Evolutionary conservation across 2,113 vertebrate species (phyloP), one percentile per base, ranked within the genome.

Genomic region (Psammodynastes pulverulentus): DNA sequence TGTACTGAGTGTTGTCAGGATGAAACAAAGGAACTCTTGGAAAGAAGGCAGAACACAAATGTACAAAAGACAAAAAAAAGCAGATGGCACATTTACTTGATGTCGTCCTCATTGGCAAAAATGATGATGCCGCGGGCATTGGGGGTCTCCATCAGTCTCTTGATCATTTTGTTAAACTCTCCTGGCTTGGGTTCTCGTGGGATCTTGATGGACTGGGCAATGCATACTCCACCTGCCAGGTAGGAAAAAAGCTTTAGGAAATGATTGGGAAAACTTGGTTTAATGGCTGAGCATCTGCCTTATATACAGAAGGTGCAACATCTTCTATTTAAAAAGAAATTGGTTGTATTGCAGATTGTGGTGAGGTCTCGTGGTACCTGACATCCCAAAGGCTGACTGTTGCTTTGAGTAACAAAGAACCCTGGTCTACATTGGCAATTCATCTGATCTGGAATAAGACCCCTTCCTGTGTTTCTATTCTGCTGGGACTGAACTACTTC

Each of bases 21-120:
- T 19, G 17, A 79, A 79, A 79, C 67, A 7, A 34, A 39, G 72
- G 72, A 43, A 79, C 23, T 54, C 23, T 54, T 9, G 8, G 54
- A 9, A 79, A 34, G 34, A 23, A 79, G 72, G 3, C 72, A 39
- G 72, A 79, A 43, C 34, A 43, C 34, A 79, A 43, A 79, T 39
- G 15, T 39, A 79, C 67, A 39, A 79, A 72, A 34, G n/a, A 39
- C 29, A 79, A 39, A 72, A 67, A n/a, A 79, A 39, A 43, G 17
- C 72, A 79, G 17, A 29, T 5, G 3, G 67, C 3, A 0, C 39
- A 84, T 97, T 96, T 94, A 98, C 98, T 97, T 98, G 95, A 98
- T 98, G 95, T 98, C 98, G 6, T 98, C 98, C 93, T 98, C 98
- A 0, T 97, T 98, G 92, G 98, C 98, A 5, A 98, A 98, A 92